Base-by-base conservation (phyloP, 2,113 vertebrate species). In the Sinocyclocheilus rhinocerous region DNA sequence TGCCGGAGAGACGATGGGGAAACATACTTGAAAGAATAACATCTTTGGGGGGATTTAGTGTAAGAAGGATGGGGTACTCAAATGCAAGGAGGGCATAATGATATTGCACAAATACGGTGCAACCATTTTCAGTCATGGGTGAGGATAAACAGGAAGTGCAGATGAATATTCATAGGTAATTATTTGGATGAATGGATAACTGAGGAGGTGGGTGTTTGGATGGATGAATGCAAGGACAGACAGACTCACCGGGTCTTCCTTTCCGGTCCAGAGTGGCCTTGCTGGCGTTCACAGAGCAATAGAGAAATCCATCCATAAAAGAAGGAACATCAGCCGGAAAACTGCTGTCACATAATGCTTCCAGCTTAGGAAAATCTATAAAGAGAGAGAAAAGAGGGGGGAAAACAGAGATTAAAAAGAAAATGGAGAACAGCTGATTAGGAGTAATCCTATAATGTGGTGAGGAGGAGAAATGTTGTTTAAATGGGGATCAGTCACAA, bases 221-320 rank as follows among this genome's bases (percentile, higher is more conserved):
- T 13, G 50, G 57, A 48, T 10, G 18, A 26, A 61, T 33, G 36
- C 26, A 61, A 42, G 36, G 39, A 57, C 36, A 33, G 69, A 70
- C 55, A 24, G 70, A 81, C 95, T 94, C 95, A 98, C 97, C 97
- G 84, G 98, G 97, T 92, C 96, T 95, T 85, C 95, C 90, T 84
- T 96, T 97, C 83, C 95, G 96, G 87, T 98, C 97, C 87, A 90
- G 87, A 26, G 94, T 91, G 8, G 93, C 81, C 90, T 96, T 98
- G 70, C 92, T 72, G 0, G 89, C 89, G 85, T 92, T 93, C 22
- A 93, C 86, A 87, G 96, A 93, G 90, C 96, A 96, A 91, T 97
- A 98, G 83, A 99, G 93, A 94, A 97, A 98, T 84, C 97, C 97
- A 85, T 97, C 97, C 90, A 98, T 96, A 92, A 98, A 99, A 73